Percentiles rank a stretch among this genome's conserved stretches.
These are phyloP conservation scores for Harpagoxenus sublaevis DNA, from an alignment of 2,888 invertebrate species.

Conservation along the genomic window DNA sequence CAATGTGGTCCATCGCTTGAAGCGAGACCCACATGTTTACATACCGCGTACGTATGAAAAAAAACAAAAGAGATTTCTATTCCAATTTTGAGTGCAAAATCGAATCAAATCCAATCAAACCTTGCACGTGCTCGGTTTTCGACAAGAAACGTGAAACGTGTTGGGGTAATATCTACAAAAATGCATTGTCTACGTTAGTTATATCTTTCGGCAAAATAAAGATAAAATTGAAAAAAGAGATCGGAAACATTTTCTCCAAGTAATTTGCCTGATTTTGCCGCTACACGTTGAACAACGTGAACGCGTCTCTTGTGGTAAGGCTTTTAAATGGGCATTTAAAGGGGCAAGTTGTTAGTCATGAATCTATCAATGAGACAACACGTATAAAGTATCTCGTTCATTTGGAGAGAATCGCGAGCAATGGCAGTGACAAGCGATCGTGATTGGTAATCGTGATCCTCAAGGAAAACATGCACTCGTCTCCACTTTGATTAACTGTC, in stretches of 20 bases:
- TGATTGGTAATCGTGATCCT: conserved; percentile 38
- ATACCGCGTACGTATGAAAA: not conserved
- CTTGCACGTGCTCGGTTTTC: conserved; percentile 3
- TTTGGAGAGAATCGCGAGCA: conserved; percentile 8
- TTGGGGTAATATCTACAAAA: not conserved
- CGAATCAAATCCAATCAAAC: conserved; percentile 45
- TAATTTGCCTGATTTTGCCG: not conserved
- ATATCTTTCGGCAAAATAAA: not conserved
- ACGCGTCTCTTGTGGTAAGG: not conserved
- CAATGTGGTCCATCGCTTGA: not conserved
- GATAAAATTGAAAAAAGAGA: not conserved
- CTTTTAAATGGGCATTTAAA: conserved; percentile 27
- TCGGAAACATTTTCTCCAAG: not conserved
- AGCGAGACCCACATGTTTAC: conserved; percentile 10
- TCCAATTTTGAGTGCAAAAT: conserved; percentile 49
- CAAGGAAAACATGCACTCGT: conserved; percentile 22
- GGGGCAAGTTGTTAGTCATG: conserved; percentile 26
- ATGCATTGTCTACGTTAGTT: not conserved
- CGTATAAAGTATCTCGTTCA: conserved; percentile 11
- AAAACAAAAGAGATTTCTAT: conserved; percentile 23
- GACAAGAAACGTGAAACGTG: conserved; percentile 29
- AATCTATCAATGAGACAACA: conserved; percentile 38
- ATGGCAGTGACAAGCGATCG: not conserved
- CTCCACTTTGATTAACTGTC: conserved; percentile 23
- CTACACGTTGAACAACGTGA: not conserved